phyloP scores from a whole-genome alignment of 2,113 vertebrate genomes.

The Salvator merianae region DNA sequence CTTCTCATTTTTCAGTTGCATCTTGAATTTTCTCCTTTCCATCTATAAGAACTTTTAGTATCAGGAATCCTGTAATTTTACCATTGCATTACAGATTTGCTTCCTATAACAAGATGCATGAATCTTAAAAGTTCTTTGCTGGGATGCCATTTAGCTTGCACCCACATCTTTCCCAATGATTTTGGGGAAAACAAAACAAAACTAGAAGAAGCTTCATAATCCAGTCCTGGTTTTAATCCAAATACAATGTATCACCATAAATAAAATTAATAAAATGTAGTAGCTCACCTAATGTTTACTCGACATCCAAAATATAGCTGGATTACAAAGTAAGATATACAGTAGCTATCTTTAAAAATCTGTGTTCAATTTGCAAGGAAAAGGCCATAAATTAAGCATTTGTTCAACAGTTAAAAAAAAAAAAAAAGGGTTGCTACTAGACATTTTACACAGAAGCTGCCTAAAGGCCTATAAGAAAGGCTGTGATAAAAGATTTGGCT shows the following conservation, averaged over 20 bases:
- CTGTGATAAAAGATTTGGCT: too few species aligned
- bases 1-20: constrained; percentile 14
- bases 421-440: too few species aligned
- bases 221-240: not conserved
- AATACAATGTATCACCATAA: not conserved
- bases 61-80: not conserved
- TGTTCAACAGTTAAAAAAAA: too few species aligned
- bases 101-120: not conserved
- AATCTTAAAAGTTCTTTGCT: not conserved
- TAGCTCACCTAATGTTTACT: constrained; percentile 8
- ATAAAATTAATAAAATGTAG: not conserved
- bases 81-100: not conserved
- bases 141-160: not conserved
- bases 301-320: not conserved
- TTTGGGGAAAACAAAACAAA: not conserved
- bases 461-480: too few species aligned
- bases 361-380: not conserved
- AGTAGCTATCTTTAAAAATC: not conserved
- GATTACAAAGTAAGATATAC: not conserved
- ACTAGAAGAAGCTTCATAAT: not conserved
- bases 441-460: too few species aligned
- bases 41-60: not conserved
- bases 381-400: too few species aligned
- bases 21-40: not conserved
- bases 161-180: not conserved